Evolutionary conservation across 1,140 invertebrate species (phyloP).

Genomic region (Ruditapes philippinarum): DNA sequence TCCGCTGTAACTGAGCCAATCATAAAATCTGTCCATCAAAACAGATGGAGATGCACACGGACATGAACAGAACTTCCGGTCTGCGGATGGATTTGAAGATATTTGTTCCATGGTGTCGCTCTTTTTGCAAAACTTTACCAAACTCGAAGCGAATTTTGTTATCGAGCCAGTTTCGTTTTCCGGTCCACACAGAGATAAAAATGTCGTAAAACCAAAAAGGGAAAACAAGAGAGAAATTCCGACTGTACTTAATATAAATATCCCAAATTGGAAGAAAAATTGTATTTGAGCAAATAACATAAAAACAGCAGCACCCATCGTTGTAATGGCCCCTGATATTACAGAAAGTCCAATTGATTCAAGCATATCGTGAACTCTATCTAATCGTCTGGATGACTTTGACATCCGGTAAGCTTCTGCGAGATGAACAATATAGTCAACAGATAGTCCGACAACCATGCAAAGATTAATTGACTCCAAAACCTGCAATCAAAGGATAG

Average conservation of each 20-base stretch:
- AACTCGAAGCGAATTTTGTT: conserved; percentile 35
- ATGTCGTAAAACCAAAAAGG: conserved; percentile 71
- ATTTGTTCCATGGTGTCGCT: conserved; percentile 16
- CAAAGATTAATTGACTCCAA: conserved; percentile 82
- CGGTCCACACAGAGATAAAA: conserved; percentile 77
- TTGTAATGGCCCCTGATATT: conserved; percentile 78
- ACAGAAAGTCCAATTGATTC: conserved; percentile 79
- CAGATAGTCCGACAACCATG: conserved; percentile 81
- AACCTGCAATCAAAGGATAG: conserved; percentile 80
- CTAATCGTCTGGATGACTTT: conserved; percentile 62
- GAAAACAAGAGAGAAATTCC: conserved; percentile 75
- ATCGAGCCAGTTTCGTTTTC: conserved; percentile 75
- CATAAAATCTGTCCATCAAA: conserved; percentile 30
- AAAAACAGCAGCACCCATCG: conserved; percentile 77
- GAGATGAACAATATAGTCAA: conserved; percentile 84
- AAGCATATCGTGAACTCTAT: conserved; percentile 75
- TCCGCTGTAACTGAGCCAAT: conserved; percentile 47
- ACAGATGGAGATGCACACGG: conserved; percentile 39
- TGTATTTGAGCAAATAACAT: conserved; percentile 79
- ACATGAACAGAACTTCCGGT: neutral
- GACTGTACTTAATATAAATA: conserved; percentile 78
- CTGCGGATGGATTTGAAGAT: neutral
- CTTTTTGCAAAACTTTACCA: conserved; percentile 44
- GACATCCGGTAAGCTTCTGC: conserved; percentile 80
- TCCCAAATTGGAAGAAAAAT: conserved; percentile 80